Conservation (phyloP, 2,113 vertebrate species). For the Stigmatopora nigra region DNA sequence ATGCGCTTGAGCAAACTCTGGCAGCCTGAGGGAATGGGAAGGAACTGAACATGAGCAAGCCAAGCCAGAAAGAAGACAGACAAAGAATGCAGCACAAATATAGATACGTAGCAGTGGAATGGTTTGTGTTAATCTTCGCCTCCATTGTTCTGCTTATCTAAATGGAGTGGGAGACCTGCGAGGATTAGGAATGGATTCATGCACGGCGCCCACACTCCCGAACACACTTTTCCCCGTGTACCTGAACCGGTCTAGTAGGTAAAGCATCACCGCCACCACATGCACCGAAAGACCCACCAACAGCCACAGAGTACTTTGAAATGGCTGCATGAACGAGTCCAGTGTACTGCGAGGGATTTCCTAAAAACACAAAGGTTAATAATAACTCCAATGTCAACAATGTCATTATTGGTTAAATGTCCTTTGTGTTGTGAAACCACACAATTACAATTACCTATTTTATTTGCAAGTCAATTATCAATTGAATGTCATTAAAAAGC, state of each 20-base stretch:
- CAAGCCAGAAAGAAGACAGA: slow-evolving; percentile 39
- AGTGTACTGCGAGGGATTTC: slow-evolving; percentile 98
- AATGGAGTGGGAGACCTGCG: slow-evolving; percentile 48
- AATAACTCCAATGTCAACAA: background rate
- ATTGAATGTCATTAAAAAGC: too few species aligned
- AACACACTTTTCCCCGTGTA: slow-evolving; percentile 61
- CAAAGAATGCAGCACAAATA: slow-evolving; percentile 28
- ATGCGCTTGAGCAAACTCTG: slow-evolving; percentile 28
- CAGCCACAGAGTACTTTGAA: slow-evolving; percentile 97
- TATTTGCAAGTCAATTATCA: too few species aligned
- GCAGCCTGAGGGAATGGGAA: slow-evolving; percentile 31
- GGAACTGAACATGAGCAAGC: slow-evolving; percentile 44
- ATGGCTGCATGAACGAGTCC: slow-evolving; percentile 99
- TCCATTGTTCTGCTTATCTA: slow-evolving; percentile 41
- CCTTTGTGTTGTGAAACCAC: too few species aligned
- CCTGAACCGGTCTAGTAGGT: slow-evolving; percentile 98
- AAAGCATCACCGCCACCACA: slow-evolving; percentile 99
- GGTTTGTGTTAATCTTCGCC: slow-evolving; percentile 54
- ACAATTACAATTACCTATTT: too few species aligned
- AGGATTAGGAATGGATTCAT: slow-evolving; percentile 15
- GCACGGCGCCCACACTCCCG: slow-evolving; percentile 27
- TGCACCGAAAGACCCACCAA: slow-evolving; percentile 96
- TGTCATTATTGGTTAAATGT: too few species aligned
- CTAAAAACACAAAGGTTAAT: slow-evolving; percentile 64
- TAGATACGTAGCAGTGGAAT: slow-evolving; percentile 42